These are phyloP conservation scores for Tetragonula clypearis DNA, from an alignment of 1,140 invertebrate species.

Conservation along the genomic window DNA sequence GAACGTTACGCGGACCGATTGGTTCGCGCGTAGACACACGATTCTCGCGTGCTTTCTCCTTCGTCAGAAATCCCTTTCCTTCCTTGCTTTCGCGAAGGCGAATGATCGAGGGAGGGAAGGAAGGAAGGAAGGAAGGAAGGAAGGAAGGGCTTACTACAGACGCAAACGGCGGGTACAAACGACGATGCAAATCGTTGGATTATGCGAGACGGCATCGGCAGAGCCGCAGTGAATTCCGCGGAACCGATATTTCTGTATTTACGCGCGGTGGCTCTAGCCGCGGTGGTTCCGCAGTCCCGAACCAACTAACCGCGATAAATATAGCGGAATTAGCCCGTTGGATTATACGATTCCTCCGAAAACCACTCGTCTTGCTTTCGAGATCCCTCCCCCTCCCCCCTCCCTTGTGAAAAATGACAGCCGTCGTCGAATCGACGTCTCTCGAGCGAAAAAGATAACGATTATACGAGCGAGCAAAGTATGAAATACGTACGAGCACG, in stretches of 20 bases:
- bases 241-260: constrained; percentile 34
- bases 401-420: background rate
- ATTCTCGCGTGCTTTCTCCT: too few species aligned
- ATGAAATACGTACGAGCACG: background rate
- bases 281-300: background rate
- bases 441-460: background rate
- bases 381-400: background rate
- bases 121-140: background rate
- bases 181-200: constrained; percentile 31
- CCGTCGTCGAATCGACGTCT: background rate
- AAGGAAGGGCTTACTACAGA: background rate
- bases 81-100: background rate
- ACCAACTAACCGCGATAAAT: constrained; percentile 30
- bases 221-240: background rate
- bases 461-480: background rate
- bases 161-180: background rate
- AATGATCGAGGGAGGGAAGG: background rate
- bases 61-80: constrained; percentile 7
- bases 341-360: background rate
- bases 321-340: constrained; percentile 1
- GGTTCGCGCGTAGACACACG: constrained; percentile 7
- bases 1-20: background rate
- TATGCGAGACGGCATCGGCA: constrained; percentile 11
- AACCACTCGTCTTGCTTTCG: background rate
- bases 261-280: background rate